These are phyloP conservation scores for Eretmocerus hayati DNA, from an alignment of 2,888 invertebrate genomes.

Conservation along the genomic window DNA sequence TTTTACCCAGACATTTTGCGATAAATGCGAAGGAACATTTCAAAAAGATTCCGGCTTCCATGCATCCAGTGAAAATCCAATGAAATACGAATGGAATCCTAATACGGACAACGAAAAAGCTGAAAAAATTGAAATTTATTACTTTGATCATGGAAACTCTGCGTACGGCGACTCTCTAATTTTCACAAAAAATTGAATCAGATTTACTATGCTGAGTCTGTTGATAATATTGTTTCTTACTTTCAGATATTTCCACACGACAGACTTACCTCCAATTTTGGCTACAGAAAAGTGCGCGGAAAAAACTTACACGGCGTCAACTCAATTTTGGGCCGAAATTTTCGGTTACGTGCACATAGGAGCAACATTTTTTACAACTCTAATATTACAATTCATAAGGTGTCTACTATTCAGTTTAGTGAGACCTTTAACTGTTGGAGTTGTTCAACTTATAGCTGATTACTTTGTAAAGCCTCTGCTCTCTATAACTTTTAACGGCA, in stretches of 20 bases:
- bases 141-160: conserved; percentile 62
- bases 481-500: conserved; percentile 57
- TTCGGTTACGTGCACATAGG: conserved; percentile 59
- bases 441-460: conserved; percentile 59
- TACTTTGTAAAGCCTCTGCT: conserved; percentile 61
- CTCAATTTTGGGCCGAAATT: conserved; percentile 61
- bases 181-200: background rate
- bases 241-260: conserved; percentile 55
- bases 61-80: too few species aligned
- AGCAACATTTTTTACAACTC: conserved; percentile 55
- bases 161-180: conserved; percentile 43
- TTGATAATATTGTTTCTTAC: background rate
- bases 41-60: too few species aligned
- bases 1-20: too few species aligned
- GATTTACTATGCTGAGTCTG: background rate
- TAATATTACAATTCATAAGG: conserved; percentile 55
- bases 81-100: background rate
- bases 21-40: too few species aligned
- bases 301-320: conserved; percentile 54
- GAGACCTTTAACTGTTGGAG: conserved; percentile 55
- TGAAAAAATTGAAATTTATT: conserved; percentile 57
- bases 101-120: conserved; percentile 11
- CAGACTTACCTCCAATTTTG: conserved; percentile 57
- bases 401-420: conserved; percentile 54
- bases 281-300: conserved; percentile 54